Evolutionary conservation across 2,888 invertebrate species (phyloP), one percentile per base, ranked within the genome.

Genomic region (Calliopum simillimum): DNA sequence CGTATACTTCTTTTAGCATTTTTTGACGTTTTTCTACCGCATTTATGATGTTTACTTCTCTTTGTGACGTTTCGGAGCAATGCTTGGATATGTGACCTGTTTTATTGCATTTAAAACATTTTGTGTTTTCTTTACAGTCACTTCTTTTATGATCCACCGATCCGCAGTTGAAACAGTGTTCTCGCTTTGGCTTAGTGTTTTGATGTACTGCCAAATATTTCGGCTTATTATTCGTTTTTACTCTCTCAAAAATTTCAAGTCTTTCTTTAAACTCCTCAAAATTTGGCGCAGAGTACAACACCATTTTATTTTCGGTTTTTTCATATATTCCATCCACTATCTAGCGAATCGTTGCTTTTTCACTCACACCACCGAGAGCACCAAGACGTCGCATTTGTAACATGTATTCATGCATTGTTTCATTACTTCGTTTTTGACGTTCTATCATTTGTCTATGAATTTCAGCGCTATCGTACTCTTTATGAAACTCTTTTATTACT

Each of bases 371-470:
- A 53, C 65, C 70, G 53, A 61, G 53, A 2, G 70, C 62, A 41
- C 46, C 68, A 21, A 70, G 51, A 25, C 59, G 61, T 16, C 69
- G 58, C 66, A 72, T 62, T 13, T 71, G 56, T 55, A 71, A 47
- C 14, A 72, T 66, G 23, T 69, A 72, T 49, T 69, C 70, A 67
- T 67, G 66, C 53, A 66, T 66, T 1, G 33, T 70, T 67, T 70
- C 70, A 25, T 41, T 44, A 19, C 59, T 65, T n/a, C 23, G 46
- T 66, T 71, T 71, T 13, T 41, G 67, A 11, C 69, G 64, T 5
- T 66, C 63, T 19, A 67, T 62, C 12, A 72, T 62, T 53, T 72
- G 66, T 44, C 47, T 51, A 23, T 72, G 70, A 21, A 72, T 68
- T 23, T 68, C 70, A 0, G 68, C 72, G 64, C 72, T 72, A 21